These are phyloP conservation scores for Hystrix brachyura DNA, from an alignment of 2,113 vertebrate genomes.

Conservation along the genomic window DNA sequence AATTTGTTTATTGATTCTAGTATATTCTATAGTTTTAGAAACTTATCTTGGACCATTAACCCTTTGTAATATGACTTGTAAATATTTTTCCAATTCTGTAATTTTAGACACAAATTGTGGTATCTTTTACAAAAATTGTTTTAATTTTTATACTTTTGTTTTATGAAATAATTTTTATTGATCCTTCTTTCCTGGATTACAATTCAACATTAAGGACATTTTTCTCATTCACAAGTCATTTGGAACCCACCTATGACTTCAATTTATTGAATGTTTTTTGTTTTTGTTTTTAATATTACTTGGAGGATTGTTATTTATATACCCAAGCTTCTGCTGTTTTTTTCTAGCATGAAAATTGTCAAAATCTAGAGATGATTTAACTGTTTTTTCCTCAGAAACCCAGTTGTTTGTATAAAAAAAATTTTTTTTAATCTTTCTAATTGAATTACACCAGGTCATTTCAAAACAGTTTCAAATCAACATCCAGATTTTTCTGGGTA, in stretches of 20 bases:
- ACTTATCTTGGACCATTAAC: neutral
- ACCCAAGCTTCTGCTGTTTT: neutral
- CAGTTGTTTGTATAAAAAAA: neutral
- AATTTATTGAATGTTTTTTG: neutral
- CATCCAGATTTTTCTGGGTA: neutral
- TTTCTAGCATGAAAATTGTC: neutral
- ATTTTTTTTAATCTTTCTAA: neutral
- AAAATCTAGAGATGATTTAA: neutral
- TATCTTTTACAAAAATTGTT: neutral
- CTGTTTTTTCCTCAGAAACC: neutral
- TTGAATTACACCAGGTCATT: neutral
- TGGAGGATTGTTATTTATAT: neutral
- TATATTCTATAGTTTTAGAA: neutral
- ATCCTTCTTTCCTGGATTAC: neutral
- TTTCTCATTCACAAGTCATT: neutral
- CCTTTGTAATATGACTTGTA: neutral
- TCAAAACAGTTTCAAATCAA: neutral
- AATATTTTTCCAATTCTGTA: neutral
- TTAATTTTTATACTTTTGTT: neutral
- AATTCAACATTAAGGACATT: neutral
- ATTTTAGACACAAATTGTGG: neutral
- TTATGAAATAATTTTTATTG: neutral
- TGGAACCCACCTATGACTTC: neutral
- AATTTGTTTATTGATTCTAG: neutral
- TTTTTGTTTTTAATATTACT: neutral